A percentile compares a stretch with the other conserved stretches of the same genome.
phyloP scores from a whole-genome alignment of 2,113 vertebrate genomes.

The Hypanus sabinus region DNA sequence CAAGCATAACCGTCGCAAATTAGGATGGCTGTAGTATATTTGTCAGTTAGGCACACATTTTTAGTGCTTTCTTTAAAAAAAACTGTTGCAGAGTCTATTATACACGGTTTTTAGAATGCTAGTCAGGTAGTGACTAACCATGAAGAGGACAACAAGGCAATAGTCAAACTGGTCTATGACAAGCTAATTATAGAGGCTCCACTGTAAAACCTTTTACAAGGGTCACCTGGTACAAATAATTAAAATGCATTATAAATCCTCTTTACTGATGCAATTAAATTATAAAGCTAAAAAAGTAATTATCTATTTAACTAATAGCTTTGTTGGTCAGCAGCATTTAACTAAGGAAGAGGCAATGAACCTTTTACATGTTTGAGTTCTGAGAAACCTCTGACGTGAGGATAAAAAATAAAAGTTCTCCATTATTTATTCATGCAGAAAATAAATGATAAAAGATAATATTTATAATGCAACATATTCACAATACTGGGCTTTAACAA shows the following conservation, averaged over 20 bases:
- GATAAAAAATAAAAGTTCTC: conserved; percentile 19
- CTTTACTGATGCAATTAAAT: conserved; percentile 37
- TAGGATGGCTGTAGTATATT: background rate
- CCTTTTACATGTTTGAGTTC: conserved; percentile 36
- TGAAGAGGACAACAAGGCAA: conserved; percentile 36
- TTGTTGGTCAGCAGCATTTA: conserved; percentile 38
- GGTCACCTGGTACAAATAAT: conserved; percentile 37
- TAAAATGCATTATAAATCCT: conserved; percentile 38
- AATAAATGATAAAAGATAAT: background rate
- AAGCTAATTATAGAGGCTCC: conserved; percentile 33
- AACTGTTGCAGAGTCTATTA: conserved; percentile 22
- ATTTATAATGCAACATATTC: background rate
- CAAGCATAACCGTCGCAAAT: conserved; percentile 20
- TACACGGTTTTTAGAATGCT: conserved; percentile 30
- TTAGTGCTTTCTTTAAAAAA: background rate
- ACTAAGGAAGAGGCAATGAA: conserved; percentile 37
- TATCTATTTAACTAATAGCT: conserved; percentile 38
- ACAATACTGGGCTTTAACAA: background rate
- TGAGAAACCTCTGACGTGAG: conserved; percentile 18
- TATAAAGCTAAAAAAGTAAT: conserved; percentile 38
- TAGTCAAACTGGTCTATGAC: conserved; percentile 36
- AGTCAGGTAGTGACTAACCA: conserved; percentile 34
- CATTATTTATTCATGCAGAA: background rate
- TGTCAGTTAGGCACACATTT: background rate
- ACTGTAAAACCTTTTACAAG: conserved; percentile 37